Base-by-base conservation (phyloP, 1,140 invertebrate species). In the Drosophila pandora region DNA sequence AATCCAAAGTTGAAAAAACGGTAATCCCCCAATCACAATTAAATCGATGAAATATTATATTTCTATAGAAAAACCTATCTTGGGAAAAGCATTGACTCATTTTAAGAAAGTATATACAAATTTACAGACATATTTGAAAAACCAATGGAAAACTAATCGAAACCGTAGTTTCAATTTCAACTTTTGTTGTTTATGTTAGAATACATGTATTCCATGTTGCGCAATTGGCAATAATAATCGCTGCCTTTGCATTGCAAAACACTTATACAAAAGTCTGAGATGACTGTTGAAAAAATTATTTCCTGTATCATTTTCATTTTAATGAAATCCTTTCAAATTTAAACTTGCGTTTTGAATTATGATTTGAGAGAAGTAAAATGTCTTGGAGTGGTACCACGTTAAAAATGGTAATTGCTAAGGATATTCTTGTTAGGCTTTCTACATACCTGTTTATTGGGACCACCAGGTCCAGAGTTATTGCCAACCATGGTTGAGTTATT, bases 401-500 rank as follows among this genome's bases (percentile, higher is more conserved):
- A 6, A 1, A 13, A 25, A 25, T 50, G 47, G 60, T 21, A n/a
- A 52, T 37, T 25, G 6, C 10, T 6, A 21, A 52, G 34, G 12
- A 32, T 4, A 8, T 23, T 17, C 6, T 22, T n/a, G 17, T 68
- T 56, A 21, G 41, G 63, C 30, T 32, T 56, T 28, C 37, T 41
- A 85, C 82, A 76, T 88, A 87, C 82, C 83, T 85, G 82, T 10
- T 70, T 50, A 17, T 82, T 87, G n/a, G 79, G 74, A 45, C 60
- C 52, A 13, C 72, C 76, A 3, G 73, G 60, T 48, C 76, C 82
- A 28, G 71, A 45, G 41, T 76, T 85, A 17, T 71, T 78, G 43
- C 83, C 83, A 39, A 61, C 62, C 82, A 88, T 83, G 9, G 70
- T 63, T 8, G 80, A 67, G 32, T 85, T 85, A 69, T 77, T 80